Base-by-base conservation (phyloP, 2,113 vertebrate genomes). In the Onychostruthus taczanowskii region DNA sequence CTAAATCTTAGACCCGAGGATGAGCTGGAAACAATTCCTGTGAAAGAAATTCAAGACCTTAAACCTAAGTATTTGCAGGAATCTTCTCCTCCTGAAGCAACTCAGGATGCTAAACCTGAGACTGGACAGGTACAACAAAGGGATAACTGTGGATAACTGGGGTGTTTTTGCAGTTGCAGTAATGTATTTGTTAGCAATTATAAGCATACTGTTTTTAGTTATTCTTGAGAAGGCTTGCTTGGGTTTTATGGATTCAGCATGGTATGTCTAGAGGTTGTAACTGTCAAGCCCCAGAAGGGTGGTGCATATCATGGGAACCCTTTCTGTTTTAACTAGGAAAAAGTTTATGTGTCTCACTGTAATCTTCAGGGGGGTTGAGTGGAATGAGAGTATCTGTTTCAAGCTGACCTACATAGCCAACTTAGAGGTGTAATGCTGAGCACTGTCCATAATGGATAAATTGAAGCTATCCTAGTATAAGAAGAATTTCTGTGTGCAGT, bases 91-190 rank as follows among this genome's bases (percentile, higher is more conserved):
- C 31, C 58, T 46, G 87, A 95, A 90, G 69, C 64, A 74, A 20
- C 5, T 0, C 73, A 52, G 56, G 69, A 87, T 19, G 3, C 49
- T 87, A 76, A 94, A 84, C 39, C 64, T 47, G 75, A 67, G 15
- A 39, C 41, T 44, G 76, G 55, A 16, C 62, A 97, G 96, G 96
- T 97, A 97, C 43, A 43, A 23, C 35, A 73, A 61, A 75, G 16
- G n/a, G 16, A 20, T 87, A 22, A 27, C 17, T 63, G 9, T 37
- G 37, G 23, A 5, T 68, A 78, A 49, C 58, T 68, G 73, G 24
- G 18, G 7, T 1, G 2, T 39, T 81, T 92, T 73, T 68, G 6
- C 10, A 13, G 4, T 80, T 68, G 27, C 12, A 18, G 16, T 31
- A 52, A 63, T 37, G 16, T 52, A 11, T 88, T 61, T 88, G 3